Conservation (phyloP, 2,113 vertebrate species). For the Bubalus kerabau region DNA sequence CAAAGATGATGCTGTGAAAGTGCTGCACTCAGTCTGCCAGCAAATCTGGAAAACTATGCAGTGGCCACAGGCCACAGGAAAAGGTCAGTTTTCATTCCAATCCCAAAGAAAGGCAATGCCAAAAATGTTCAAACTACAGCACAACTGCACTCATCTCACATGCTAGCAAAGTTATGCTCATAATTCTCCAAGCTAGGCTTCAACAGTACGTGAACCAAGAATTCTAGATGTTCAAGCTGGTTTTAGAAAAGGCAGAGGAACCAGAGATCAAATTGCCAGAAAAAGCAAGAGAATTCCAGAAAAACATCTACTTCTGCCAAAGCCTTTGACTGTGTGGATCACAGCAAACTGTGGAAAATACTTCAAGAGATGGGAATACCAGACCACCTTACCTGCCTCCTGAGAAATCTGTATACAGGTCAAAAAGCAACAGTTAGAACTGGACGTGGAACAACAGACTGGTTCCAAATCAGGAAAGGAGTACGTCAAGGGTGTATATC, state of each 20-base stretch:
- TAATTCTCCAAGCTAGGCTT: not conserved
- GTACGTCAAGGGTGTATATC: not conserved
- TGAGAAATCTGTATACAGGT: not conserved
- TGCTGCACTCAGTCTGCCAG: not conserved
- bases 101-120: not conserved
- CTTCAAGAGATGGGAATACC: not conserved
- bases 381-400: not conserved
- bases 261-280: not conserved
- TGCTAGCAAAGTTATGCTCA: not conserved
- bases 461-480: not conserved
- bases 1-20: not conserved
- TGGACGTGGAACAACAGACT: accelerated
- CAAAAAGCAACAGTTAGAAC: not conserved
- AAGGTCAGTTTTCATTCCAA: not conserved
- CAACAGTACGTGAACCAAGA: not conserved
- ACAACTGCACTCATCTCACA: not conserved
- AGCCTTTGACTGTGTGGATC: not conserved
- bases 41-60: not conserved
- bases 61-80: not conserved
- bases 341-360: not conserved
- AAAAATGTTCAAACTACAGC: not conserved
- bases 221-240: not conserved
- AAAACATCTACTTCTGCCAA: not conserved
- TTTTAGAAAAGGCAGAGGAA: not conserved
- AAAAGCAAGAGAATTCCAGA: not conserved